Evolutionary conservation across 2,113 vertebrate species (phyloP).

Genomic region (Callionymus lyra): DNA sequence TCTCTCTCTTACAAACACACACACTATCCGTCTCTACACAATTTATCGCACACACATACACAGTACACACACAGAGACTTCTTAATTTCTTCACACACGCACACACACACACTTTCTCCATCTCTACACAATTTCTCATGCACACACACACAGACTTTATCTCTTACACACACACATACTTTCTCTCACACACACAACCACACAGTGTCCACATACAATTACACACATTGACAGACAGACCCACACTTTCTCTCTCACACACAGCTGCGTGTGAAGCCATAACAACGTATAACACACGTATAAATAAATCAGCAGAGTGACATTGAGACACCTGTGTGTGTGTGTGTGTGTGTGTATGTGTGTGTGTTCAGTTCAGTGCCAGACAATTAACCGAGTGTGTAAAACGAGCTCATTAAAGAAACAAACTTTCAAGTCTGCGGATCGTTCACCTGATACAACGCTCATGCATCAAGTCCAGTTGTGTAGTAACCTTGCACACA

Average conservation of each 20-base stretch:
- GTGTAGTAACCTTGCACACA: too few relatives aligned
- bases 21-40: too few relatives aligned
- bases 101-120: too few relatives aligned
- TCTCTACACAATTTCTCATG: too few relatives aligned
- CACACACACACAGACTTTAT: conserved; percentile 9
- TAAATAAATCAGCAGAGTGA: conserved; percentile 63
- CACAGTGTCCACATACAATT: conserved; percentile 33
- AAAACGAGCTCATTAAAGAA: conserved; percentile 64
- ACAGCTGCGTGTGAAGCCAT: conserved; percentile 38
- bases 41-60: too few relatives aligned
- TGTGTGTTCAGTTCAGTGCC: conserved; percentile 33
- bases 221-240: conserved; percentile 30
- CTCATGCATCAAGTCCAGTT: too few relatives aligned
- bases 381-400: conserved; percentile 68
- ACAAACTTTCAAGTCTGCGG: too few relatives aligned
- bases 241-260: conserved; percentile 17
- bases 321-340: too few relatives aligned
- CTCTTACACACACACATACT: conserved; percentile 11
- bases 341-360: conserved; percentile 2
- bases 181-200: conserved; percentile 31
- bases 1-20: too few relatives aligned
- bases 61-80: too few relatives aligned
- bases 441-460: too few relatives aligned
- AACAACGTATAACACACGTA: conserved; percentile 65
- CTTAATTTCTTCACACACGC: too few relatives aligned